These are phyloP conservation scores for Volucella bombylans DNA, from an alignment of 2,888 invertebrate genomes.

Conservation along the genomic window DNA sequence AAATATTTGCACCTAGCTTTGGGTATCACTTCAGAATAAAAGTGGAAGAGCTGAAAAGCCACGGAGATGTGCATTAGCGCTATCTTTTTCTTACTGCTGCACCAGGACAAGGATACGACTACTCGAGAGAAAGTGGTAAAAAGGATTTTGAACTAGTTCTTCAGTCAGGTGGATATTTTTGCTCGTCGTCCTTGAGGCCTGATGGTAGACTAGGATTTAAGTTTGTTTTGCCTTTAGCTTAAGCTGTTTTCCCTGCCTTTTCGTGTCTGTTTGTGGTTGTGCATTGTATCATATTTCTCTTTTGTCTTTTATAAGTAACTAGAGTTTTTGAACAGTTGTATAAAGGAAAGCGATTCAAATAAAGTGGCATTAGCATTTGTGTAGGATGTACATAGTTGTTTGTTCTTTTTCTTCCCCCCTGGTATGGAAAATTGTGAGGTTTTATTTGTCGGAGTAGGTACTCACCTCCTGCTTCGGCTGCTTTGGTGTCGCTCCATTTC, in stretches of 20 bases:
- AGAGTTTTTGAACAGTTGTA: constrained; percentile 6
- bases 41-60: constrained; percentile 33
- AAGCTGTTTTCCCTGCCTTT: constrained; percentile 62
- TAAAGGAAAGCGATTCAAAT: constrained; percentile 28
- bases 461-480: constrained; percentile 80
- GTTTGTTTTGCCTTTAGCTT: constrained; percentile 43
- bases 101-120: neutral
- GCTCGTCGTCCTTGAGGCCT: constrained; percentile 56
- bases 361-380: constrained; percentile 57
- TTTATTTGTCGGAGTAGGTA: constrained; percentile 10
- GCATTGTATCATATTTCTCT: constrained; percentile 30
- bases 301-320: neutral
- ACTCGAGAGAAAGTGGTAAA: constrained; percentile 47
- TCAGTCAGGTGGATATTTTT: constrained; percentile 65
- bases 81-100: constrained; percentile 16
- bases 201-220: constrained; percentile 62
- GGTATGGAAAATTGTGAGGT: no score
- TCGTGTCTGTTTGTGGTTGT: constrained; percentile 64
- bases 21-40: constrained; percentile 25
- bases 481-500: constrained; percentile 86
- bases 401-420: constrained; percentile 1
- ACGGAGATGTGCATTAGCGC: constrained; percentile 57
- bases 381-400: constrained; percentile 68
- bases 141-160: constrained; percentile 72
- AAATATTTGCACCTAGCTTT: constrained; percentile 65